Conservation (phyloP, 1,140 invertebrate species). For the Octopus bimaculoides region DNA sequence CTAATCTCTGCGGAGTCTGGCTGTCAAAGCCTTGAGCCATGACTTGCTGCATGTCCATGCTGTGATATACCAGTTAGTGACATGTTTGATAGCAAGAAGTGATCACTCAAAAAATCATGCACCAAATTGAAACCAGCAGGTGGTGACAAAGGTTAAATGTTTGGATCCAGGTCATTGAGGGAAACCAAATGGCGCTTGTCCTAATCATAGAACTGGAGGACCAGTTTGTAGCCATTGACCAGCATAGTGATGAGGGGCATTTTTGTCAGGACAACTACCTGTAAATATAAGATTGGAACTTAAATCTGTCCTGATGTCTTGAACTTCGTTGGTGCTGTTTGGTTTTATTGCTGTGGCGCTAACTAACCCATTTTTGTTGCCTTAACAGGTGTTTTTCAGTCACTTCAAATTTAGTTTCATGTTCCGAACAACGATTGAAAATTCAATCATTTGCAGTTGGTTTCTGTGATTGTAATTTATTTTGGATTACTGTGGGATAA, state of each 20-base stretch:
- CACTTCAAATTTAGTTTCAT: no score
- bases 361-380: no score
- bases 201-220: conserved; percentile 39
- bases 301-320: conserved; percentile 4
- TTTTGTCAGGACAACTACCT: conserved; percentile 40
- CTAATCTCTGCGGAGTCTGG: no score
- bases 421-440: no score
- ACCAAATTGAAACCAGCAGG: conserved; percentile 75
- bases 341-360: no score
- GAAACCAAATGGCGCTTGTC: conserved; percentile 38
- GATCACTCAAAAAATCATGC: conserved; percentile 76
- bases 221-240: conserved; percentile 38
- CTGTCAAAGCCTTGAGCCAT: no score
- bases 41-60: no score
- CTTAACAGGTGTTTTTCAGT: no score
- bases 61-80: no score
- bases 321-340: neutral
- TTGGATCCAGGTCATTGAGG: conserved; percentile 60
- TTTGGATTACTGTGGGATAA: no score
- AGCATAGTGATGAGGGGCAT: conserved; percentile 68
- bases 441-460: no score
- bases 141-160: conserved; percentile 67
- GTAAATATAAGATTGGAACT: neutral
- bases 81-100: conserved; percentile 74
- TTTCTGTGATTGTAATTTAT: no score